Evolutionary conservation across 2,113 vertebrate species (phyloP), one percentile per base, ranked within the genome.

Genomic region (Atractosteus spatula): DNA sequence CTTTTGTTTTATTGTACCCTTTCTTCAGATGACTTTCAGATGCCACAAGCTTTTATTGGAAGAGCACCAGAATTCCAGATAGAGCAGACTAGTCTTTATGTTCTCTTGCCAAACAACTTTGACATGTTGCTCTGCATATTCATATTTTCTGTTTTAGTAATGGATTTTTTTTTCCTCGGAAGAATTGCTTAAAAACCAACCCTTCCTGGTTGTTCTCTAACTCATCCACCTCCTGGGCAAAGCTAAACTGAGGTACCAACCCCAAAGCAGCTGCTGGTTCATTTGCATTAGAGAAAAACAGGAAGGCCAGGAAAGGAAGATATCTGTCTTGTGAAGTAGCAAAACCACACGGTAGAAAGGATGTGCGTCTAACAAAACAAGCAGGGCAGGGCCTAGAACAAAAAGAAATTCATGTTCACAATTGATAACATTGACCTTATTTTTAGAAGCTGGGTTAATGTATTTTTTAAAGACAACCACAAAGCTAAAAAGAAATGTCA

Each of bases 301-400:
- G 71, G 43, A 16, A 62, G 11, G 16, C 43, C 4, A 43, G 8
- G 63, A 43, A 55, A 80, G 74, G 77, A 82, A 84, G 55, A 62
- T 76, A 78, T 75, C 16, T 72, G 56, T 73, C 75, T 85, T 85
- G 79, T 80, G 73, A 71, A 80, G 43, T 68, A 61, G 72, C 79
- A 77, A 41, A 74, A 5, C 59, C 2, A 41, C 12, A 47, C 73
- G 66, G 67, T 71, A n/a, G 79, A 68, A 13, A 78, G 76, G 83
- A 83, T 77, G 29, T 59, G 57, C 57, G 57, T 59, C 57, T 59
- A 7, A 59, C 29, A 59, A 7, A 59, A 16, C 57, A 59, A 59
- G n/a, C 57, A 3, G 57, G 57, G 57, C n/a, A 13, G 78, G 0
- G 0, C 47, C 69, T 7, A 75, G 56, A 68, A 80, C 80, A 83